A percentile compares a stretch with the other conserved stretches of the same genome.
phyloP scores from a whole-genome alignment of 2,113 vertebrate genomes.

The Ellobius talpinus region DNA sequence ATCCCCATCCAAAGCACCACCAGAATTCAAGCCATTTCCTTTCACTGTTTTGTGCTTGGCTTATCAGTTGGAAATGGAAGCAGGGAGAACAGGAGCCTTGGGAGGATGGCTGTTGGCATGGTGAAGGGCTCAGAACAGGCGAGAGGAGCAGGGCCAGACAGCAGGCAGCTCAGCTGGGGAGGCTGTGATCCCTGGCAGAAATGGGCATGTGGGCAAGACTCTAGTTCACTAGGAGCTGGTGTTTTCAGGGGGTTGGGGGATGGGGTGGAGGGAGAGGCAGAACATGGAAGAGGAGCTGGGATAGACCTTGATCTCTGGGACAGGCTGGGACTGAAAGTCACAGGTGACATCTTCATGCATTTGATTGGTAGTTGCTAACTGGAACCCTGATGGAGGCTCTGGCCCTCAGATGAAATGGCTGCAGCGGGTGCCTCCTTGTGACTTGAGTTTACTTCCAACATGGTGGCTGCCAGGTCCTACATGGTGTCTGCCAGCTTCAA shows the following conservation, averaged over 20 bases:
- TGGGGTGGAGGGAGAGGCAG: too few relatives aligned
- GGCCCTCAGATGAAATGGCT: neutral
- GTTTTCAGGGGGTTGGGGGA: neutral
- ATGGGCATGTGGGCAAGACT: neutral
- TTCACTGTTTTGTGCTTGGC: neutral
- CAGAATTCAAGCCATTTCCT: accelerated
- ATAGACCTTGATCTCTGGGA: neutral
- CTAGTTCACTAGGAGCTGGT: neutral
- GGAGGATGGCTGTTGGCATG: neutral
- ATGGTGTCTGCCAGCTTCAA: neutral
- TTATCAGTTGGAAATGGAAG: neutral
- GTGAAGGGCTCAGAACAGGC: neutral
- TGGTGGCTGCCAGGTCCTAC: too few relatives aligned
- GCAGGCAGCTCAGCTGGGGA: neutral
- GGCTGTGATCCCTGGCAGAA: too few relatives aligned
- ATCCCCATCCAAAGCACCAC: accelerated
- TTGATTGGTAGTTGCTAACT: neutral
- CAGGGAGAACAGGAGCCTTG: neutral
- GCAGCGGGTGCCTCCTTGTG: accelerated
- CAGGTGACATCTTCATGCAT: accelerated
- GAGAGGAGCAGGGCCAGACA: too few relatives aligned
- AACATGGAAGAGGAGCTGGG: accelerated
- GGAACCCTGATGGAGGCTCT: accelerated
- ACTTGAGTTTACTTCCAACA: neutral
- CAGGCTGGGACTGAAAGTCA: neutral